These are phyloP conservation scores for Anser cygnoides DNA, from an alignment of 2,113 vertebrate species.

Conservation along the genomic window DNA sequence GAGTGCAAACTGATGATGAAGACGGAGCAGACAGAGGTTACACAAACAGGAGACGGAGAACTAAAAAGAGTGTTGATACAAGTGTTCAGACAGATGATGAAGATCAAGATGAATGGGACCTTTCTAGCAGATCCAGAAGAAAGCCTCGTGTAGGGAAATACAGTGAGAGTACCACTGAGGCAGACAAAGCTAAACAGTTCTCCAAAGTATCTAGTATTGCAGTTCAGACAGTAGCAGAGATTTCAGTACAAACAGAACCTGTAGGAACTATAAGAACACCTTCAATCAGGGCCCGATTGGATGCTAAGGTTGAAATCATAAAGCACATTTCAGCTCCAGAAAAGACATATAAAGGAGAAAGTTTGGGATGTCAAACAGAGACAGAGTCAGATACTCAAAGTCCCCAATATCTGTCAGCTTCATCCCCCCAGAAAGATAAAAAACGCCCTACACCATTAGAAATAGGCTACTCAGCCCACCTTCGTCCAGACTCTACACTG, in stretches of 20 bases:
- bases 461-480: conserved; percentile 89
- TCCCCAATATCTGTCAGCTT: conserved; percentile 77
- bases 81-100: conserved; percentile 96
- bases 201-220: conserved; percentile 95
- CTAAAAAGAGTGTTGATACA: conserved; percentile 90
- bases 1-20: conserved; percentile 97
- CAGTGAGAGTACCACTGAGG: conserved; percentile 73
- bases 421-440: conserved; percentile 89
- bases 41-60: conserved; percentile 84
- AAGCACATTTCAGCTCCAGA: conserved; percentile 96
- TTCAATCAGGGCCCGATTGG: conserved; percentile 86
- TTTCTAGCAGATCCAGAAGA: conserved; percentile 86
- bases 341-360: conserved; percentile 91
- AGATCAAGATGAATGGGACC: conserved; percentile 96
- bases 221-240: conserved; percentile 96
- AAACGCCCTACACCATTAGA: conserved; percentile 89
- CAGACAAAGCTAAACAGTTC: conserved; percentile 82
- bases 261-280: conserved; percentile 90
- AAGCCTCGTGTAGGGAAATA: conserved; percentile 88
- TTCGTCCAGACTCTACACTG: conserved; percentile 87
- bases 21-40: conserved; percentile 88
- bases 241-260: conserved; percentile 97
- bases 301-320: conserved; percentile 94
- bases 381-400: conserved; percentile 86
- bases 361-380: conserved; percentile 94